phyloP scores from a whole-genome alignment of 2,797 vertebrate genomes.

The Enteromius fasciolatus region DNA sequence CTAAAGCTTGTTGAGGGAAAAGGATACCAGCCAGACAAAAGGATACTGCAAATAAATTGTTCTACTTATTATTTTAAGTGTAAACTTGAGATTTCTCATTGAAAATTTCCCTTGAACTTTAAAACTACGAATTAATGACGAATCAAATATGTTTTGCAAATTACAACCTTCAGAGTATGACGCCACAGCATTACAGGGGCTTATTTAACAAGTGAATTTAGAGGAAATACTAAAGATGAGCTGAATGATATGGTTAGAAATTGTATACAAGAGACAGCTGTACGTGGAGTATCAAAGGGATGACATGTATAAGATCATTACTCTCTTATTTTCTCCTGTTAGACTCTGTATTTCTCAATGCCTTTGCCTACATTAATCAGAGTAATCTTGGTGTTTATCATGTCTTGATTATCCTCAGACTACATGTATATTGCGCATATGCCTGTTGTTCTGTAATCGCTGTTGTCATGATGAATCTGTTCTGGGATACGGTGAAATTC shows the following conservation, averaged over 20 bases:
- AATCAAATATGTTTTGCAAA: background rate
- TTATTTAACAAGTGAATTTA: conserved; percentile 10
- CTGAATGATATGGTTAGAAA: background rate
- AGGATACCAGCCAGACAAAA: background rate
- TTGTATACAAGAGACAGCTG: background rate
- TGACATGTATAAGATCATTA: background rate
- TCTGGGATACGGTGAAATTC: background rate
- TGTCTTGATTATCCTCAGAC: background rate
- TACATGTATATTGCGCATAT: background rate
- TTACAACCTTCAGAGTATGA: background rate
- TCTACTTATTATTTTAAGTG: background rate
- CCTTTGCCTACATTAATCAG: background rate
- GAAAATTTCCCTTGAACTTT: background rate
- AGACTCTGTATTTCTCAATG: background rate
- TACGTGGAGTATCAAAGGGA: background rate
- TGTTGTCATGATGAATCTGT: conserved; percentile 20
- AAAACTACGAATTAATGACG: background rate
- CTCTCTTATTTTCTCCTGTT: background rate
- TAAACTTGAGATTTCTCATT: background rate
- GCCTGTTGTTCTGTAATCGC: conserved; percentile 16
- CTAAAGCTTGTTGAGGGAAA: background rate
- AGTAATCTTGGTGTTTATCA: conserved; percentile 3
- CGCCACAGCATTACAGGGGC: background rate
- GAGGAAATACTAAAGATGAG: conserved; percentile 3
- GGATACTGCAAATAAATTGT: background rate